Conservation (phyloP, 2,888 invertebrate species). For the Meteorus colon region DNA sequence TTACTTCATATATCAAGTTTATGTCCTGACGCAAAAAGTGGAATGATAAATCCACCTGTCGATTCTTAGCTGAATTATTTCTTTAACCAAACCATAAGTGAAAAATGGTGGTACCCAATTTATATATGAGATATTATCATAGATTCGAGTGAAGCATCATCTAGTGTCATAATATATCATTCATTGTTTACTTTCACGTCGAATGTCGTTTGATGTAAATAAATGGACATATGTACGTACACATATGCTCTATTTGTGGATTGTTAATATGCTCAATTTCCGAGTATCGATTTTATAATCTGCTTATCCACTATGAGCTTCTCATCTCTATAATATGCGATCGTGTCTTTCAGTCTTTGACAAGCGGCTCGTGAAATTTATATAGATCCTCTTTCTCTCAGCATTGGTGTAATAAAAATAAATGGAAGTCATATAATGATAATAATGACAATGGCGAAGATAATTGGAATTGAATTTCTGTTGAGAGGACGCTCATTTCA, state of each 20-base stretch:
- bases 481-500: too few species aligned
- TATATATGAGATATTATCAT: neutral
- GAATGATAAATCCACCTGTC: conserved; percentile 41
- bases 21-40: neutral
- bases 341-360: conserved; percentile 52
- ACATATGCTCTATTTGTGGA: conserved; percentile 4
- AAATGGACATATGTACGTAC: neutral
- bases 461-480: too few species aligned
- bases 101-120: neutral
- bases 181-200: neutral
- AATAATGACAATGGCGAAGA: too few species aligned
- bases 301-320: conserved; percentile 27
- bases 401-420: neutral
- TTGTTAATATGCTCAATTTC: neutral
- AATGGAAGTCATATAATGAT: neutral
- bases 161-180: neutral
- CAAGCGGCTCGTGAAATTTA: conserved; percentile 60
- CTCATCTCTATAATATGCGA: neutral
- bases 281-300: conserved; percentile 40
- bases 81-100: neutral
- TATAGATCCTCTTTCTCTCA: conserved; percentile 7
- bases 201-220: neutral
- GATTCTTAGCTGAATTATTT: conserved; percentile 14
- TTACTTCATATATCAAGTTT: neutral
- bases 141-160: too few species aligned